Evolutionary conservation across 2,797 vertebrate genomes (phyloP).

Genomic region (Xiphorhynchus erythropygius): DNA sequence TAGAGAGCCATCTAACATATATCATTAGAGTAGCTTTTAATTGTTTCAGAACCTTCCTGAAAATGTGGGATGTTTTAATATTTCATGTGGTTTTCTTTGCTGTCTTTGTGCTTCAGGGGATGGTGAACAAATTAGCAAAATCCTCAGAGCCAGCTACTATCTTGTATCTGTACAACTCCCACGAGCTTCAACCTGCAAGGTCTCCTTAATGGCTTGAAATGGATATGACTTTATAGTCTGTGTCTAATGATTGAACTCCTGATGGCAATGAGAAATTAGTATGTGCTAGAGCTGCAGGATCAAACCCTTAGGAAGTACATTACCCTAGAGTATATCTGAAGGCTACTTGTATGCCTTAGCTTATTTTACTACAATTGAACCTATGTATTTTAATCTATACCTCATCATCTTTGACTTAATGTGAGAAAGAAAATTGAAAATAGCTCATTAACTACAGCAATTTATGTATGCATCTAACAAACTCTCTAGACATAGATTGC

Average conservation of each 20-base stretch:
- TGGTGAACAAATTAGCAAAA: constrained; percentile 24
- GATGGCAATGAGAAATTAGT: background rate
- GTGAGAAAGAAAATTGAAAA: background rate
- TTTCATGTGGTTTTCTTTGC: constrained; percentile 6
- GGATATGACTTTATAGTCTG: background rate
- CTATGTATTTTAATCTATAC: background rate
- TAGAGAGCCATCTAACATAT: background rate
- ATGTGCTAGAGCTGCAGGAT: background rate
- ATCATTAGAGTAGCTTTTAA: background rate
- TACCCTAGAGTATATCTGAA: background rate
- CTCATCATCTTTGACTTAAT: background rate
- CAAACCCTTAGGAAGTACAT: background rate
- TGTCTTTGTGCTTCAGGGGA: constrained; percentile 10
- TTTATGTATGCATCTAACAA: background rate
- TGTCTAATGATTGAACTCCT: background rate
- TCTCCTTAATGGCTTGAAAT: background rate
- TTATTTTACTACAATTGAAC: background rate
- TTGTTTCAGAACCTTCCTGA: constrained; percentile 8
- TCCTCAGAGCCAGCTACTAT: constrained; percentile 2
- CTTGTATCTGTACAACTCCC: background rate
- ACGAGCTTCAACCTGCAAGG: background rate
- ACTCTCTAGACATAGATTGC: background rate
- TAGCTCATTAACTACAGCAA: background rate
- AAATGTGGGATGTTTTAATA: background rate
- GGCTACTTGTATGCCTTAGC: background rate